Conservation (phyloP, 37 sponge, comb jelly and placozoan genomes). For the Petrosia ficiformis region DNA sequence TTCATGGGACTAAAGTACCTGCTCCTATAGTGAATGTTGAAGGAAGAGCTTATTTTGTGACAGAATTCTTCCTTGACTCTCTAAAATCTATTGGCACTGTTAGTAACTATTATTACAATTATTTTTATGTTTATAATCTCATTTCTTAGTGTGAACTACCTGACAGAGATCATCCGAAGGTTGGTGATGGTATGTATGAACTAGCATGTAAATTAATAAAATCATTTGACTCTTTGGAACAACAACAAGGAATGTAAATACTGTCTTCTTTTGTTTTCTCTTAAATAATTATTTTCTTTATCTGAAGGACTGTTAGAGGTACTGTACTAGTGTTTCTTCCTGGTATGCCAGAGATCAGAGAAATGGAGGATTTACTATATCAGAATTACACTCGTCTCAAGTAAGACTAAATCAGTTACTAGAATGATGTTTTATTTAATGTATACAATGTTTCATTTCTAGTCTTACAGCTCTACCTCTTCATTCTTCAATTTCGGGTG, state of each 20-base stretch:
- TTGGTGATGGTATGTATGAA: constrained; percentile 11
- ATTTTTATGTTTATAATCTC: too few species aligned
- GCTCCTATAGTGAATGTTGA: constrained; percentile 77
- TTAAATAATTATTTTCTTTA: neutral
- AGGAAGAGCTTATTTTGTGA: constrained; percentile 64
- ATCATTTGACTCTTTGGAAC: constrained; percentile 48
- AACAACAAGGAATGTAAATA: constrained; percentile 24
- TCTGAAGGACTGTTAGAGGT: constrained; percentile 37
- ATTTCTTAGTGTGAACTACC: constrained; percentile 38
- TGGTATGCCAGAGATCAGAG: constrained; percentile 84
- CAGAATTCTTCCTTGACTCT: constrained; percentile 73
- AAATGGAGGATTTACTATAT: constrained; percentile 42
- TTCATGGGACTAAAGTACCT: constrained; percentile 26
- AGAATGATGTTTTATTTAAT: neutral
- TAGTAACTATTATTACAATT: too few species aligned
- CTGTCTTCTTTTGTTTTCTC: neutral
- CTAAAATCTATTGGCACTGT: constrained; percentile 50
- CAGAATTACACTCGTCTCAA: neutral
- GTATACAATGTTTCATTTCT: too few species aligned
- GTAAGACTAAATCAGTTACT: neutral
- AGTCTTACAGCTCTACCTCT: constrained; percentile 65
- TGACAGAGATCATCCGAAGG: constrained; percentile 19
- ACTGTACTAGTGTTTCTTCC: constrained; percentile 93
- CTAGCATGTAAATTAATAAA: constrained; percentile 38
- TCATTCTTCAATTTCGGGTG: constrained; percentile 72